These are phyloP conservation scores for Phyllotis vaccarum DNA, from an alignment of 2,797 vertebrate species.

Conservation along the genomic window DNA sequence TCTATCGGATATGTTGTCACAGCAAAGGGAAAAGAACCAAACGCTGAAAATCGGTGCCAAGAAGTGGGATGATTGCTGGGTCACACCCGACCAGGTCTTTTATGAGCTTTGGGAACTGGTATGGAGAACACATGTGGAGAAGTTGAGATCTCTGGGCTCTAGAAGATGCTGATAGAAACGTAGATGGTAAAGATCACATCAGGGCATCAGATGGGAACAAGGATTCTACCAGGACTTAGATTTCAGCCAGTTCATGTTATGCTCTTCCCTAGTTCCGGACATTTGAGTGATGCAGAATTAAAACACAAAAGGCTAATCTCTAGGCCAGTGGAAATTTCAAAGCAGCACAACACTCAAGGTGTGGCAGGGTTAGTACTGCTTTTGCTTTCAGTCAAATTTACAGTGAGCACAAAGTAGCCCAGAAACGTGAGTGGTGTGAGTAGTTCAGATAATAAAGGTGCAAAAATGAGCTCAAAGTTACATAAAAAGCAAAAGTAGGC, in stretches of 20 bases:
- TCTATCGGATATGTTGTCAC: background rate
- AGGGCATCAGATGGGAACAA: background rate
- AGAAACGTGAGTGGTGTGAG: background rate
- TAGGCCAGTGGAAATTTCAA: background rate
- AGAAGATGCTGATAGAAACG: background rate
- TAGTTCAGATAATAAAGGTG: background rate
- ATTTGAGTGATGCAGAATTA: background rate
- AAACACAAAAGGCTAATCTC: background rate
- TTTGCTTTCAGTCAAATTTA: background rate
- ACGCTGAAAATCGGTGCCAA: background rate
- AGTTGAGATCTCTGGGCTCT: background rate
- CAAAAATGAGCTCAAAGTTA: background rate
- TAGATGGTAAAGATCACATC: background rate
- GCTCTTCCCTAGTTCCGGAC: background rate
- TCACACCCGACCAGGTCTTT: background rate
- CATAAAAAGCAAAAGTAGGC: background rate
- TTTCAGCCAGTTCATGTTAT: background rate
- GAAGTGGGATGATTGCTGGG: background rate
- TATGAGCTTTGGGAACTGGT: background rate
- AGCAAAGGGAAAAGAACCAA: background rate
- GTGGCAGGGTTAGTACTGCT: background rate
- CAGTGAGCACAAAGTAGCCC: background rate
- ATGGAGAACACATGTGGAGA: background rate
- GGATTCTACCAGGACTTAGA: background rate
- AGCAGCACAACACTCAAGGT: background rate